Base-by-base conservation (phyloP, 2,797 vertebrate genomes). In the Tolypeutes matacus region DNA sequence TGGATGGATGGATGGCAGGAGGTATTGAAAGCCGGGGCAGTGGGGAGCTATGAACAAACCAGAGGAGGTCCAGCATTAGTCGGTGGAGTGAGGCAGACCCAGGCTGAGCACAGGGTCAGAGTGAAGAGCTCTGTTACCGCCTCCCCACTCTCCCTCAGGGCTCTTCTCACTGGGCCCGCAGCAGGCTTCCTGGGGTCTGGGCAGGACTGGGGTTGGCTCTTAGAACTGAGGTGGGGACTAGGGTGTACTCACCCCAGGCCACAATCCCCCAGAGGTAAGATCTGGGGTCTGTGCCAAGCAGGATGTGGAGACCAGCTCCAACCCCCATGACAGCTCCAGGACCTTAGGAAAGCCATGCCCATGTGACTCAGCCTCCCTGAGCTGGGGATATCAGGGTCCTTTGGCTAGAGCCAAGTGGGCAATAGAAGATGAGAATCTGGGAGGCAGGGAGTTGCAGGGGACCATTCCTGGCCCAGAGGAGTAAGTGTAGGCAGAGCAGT, bases 31-130 rank as follows among this genome's bases (percentile, higher is more conserved):
- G 83, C 3, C 27, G 49, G 78, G 53, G 11, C 2, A 0, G 42
- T n/a, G 72, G 82, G 84, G 65, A n/a, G 5, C 49, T 65, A 80
- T 3, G 29, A 25, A 69, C n/a, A 62, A 70, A 20, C 51, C 29
- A 2, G 27, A 31, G 18, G 75, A 3, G 14, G 36, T 25, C 56
- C 5, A 20, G 42, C 39, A 27, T 73, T 14, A 9, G 10, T 4
- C 5, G 27, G 72, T 27, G 17, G 18, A 39, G 9, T 0, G 4
- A 83, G 87, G 39, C 25, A 1, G 1, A 0, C 31, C 14, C 29
- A 3, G 36, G 49, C 34, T 9, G n/a, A 62, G 51, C 65, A 53
- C 80, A 49, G 21, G 39, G 18, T 42, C 64, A 36, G 9, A 49
- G 39, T 7, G 36, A 20, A 36, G 17, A 20, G 34, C 34, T 10